Evolutionary conservation across 2,797 vertebrate species (phyloP).

Genomic region (Gallinago stenura): DNA sequence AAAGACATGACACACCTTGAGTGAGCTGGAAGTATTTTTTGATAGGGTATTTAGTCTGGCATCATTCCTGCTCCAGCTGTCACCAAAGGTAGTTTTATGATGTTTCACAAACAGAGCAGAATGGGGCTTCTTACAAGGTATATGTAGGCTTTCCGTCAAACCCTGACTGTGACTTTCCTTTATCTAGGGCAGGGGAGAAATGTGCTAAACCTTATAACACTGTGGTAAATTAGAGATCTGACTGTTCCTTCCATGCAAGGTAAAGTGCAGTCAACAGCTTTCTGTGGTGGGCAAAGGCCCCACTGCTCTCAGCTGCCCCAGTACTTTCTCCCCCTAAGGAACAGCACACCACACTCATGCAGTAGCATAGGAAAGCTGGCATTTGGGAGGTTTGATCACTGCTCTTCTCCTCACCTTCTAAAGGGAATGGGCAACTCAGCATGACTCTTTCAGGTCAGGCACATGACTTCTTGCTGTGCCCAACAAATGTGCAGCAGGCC

Average conservation of each 20-base stretch:
- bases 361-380: not conserved
- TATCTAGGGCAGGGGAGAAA: not conserved
- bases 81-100: not conserved
- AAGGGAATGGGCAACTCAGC: not conserved
- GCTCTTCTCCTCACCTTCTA: not conserved
- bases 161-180: not conserved
- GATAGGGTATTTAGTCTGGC: not conserved
- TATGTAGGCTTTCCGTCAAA: accelerated
- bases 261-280: not conserved
- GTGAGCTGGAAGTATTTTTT: not conserved
- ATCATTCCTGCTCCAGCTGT: not conserved
- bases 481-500: accelerated
- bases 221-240: not conserved
- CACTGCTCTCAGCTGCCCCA: not conserved
- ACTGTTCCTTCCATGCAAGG: not conserved
- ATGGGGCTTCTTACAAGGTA: not conserved
- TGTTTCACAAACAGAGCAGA: not conserved
- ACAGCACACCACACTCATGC: accelerated
- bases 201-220: not conserved
- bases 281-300: not conserved
- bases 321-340: not conserved
- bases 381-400: not conserved
- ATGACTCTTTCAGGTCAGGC: not conserved
- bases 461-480: not conserved
- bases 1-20: not conserved